Evolutionary conservation across 2,797 vertebrate genomes (phyloP), one percentile per base, ranked within the genome.

Genomic region (Synanceia verrucosa): DNA sequence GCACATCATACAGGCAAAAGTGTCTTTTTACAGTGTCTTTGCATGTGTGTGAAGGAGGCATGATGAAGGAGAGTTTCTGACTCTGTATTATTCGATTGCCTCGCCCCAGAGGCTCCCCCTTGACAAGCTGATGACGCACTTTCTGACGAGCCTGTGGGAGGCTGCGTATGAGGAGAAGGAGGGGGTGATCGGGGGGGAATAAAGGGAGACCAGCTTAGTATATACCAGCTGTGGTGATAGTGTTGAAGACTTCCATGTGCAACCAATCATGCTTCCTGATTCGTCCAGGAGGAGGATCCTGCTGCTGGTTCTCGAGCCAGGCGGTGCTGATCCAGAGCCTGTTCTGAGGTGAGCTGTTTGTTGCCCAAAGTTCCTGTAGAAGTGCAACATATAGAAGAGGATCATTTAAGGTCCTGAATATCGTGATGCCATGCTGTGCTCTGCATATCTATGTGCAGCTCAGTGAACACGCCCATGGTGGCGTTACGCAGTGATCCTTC

Each of bases 121-220:
- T 64, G 81, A 83, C 77, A 48, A 84, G 60, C 31, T 59, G 53
- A 74, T 93, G 92, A 92, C 89, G 90, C 89, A 91, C 84, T 90
- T 92, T 85, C 88, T 84, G 84, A 52, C 62, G 63, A 79, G 73
- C 71, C 79, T 74, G 71, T 68, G 36, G 67, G 43, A 72, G 26
- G 55, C 48, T 78, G 70, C 29, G 64, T 68, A 71, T 51, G 58
- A 66, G 50, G 60, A 60, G 67, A n/a, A 7, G 21, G 52, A 34
- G 60, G 37, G 36, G 28, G 52, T 14, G 16, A 46, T 10, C 24
- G 9, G 26, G 14, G 6, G 26, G 24, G 10, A n/a, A n/a, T n/a
- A n/a, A n/a, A 3, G 29, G 16, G 26, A 50, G 73, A 24, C 23
- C 23, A 24, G 69, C 85, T 90, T 91, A 92, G 90, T 87, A 90